These are phyloP conservation scores for Platysteira castanea DNA, from an alignment of 2,113 vertebrate genomes.

Conservation along the genomic window DNA sequence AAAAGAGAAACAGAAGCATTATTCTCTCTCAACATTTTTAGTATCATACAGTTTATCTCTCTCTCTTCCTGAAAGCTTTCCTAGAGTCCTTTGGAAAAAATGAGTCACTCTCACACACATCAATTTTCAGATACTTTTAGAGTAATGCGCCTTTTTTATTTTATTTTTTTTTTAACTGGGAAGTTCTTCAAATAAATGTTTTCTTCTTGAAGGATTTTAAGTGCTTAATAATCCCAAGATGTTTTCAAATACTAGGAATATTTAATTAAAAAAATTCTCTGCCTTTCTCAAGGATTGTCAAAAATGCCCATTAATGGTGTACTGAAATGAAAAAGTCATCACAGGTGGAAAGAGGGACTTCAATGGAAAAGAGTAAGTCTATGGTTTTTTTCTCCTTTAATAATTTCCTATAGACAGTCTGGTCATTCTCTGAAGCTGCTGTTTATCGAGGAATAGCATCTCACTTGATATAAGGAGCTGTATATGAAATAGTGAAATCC, in stretches of 20 bases:
- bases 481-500: background rate
- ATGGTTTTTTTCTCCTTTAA: background rate
- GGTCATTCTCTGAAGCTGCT: background rate
- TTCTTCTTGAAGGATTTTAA: background rate
- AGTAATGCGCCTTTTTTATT: background rate
- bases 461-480: background rate
- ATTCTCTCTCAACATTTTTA: background rate
- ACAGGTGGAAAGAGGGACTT: background rate
- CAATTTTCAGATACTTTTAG: background rate
- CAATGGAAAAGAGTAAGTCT: background rate
- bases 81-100: background rate
- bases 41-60: background rate
- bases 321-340: background rate
- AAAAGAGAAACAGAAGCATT: background rate
- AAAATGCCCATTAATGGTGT: background rate
- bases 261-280: background rate
- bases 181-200: background rate
- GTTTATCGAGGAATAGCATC: background rate
- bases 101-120: background rate
- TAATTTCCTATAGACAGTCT: background rate
- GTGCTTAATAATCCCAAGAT: background rate
- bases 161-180: fast-evolving
- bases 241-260: background rate
- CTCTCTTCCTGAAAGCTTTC: background rate
- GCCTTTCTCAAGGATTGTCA: background rate